These are phyloP conservation scores for Drosophila hydei DNA, from an alignment of 1,140 invertebrate genomes.

Conservation along the genomic window DNA sequence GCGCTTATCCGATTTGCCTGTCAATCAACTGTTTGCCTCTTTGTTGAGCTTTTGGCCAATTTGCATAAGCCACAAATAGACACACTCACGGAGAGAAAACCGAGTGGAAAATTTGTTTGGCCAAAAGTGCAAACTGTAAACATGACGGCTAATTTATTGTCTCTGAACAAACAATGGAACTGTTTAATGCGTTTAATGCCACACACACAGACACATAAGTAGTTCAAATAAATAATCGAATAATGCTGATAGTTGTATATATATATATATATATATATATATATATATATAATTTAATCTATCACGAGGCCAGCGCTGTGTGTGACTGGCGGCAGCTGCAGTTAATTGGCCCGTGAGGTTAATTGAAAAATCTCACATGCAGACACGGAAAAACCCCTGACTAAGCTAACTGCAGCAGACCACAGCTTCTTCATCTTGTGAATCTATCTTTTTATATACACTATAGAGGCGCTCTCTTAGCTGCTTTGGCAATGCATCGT, in stretches of 20 bases:
- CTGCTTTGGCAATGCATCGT: slow-evolving; percentile 35
- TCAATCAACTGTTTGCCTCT: slow-evolving; percentile 28
- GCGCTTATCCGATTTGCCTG: slow-evolving; percentile 34
- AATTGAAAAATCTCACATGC: slow-evolving; percentile 48
- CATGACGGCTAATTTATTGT: slow-evolving; percentile 20
- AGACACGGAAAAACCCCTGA: background rate
- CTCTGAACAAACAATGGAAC: slow-evolving; percentile 14
- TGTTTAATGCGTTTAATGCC: slow-evolving; percentile 27
- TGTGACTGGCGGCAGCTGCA: slow-evolving; percentile 16
- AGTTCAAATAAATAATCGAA: slow-evolving; percentile 30
- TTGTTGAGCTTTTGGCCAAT: slow-evolving; percentile 26
- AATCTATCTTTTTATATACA: no score
- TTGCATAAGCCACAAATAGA: slow-evolving; percentile 26
- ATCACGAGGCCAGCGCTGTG: slow-evolving; percentile 20
- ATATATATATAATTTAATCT: slow-evolving; percentile 15
- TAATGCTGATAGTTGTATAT: background rate
- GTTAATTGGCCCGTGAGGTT: slow-evolving; percentile 35
- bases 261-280: background rate
- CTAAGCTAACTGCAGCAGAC: no score
- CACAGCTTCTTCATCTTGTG: background rate
- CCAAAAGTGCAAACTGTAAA: slow-evolving; percentile 22
- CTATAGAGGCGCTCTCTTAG: background rate
- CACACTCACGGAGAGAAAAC: background rate
- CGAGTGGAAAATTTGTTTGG: slow-evolving; percentile 19
- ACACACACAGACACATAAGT: background rate